Conservation (phyloP, 1,140 invertebrate species). For the Scaptomyza pallida region DNA sequence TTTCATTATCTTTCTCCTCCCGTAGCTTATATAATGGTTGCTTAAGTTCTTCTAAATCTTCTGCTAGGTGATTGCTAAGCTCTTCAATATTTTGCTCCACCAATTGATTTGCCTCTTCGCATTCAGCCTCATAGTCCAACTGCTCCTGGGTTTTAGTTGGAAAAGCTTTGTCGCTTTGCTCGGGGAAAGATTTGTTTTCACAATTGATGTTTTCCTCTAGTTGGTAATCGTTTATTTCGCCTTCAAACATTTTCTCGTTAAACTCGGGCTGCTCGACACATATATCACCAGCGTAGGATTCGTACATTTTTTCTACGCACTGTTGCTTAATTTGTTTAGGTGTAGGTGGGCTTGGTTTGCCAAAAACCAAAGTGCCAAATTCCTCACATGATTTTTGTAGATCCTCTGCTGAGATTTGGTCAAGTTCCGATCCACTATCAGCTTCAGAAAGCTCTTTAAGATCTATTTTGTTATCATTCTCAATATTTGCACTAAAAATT, state of each 20-base stretch:
- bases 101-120: constrained; percentile 47
- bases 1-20: not conserved
- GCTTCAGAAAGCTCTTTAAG: not conserved
- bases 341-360: not conserved
- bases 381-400: constrained; percentile 16
- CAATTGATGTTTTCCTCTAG: not conserved
- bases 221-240: not conserved
- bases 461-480: not conserved
- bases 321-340: constrained; percentile 36
- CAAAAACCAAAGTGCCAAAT: constrained; percentile 15
- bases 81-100: constrained; percentile 58
- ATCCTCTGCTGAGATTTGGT: not conserved
- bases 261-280: constrained; percentile 7
- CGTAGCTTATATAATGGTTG: not conserved
- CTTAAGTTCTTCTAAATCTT: constrained; percentile 53
- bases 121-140: constrained; percentile 44
- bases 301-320: constrained; percentile 43
- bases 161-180: not conserved
- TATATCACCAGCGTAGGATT: constrained; percentile 15
- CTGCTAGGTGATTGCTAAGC: constrained; percentile 49
- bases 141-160: constrained; percentile 33
- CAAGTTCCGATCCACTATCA: constrained; percentile 39
- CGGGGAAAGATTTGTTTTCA: not conserved
- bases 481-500: not conserved
- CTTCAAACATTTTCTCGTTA: constrained; percentile 18